These are phyloP conservation scores for Rostratula benghalensis DNA, from an alignment of 2,113 vertebrate species.

Conservation along the genomic window DNA sequence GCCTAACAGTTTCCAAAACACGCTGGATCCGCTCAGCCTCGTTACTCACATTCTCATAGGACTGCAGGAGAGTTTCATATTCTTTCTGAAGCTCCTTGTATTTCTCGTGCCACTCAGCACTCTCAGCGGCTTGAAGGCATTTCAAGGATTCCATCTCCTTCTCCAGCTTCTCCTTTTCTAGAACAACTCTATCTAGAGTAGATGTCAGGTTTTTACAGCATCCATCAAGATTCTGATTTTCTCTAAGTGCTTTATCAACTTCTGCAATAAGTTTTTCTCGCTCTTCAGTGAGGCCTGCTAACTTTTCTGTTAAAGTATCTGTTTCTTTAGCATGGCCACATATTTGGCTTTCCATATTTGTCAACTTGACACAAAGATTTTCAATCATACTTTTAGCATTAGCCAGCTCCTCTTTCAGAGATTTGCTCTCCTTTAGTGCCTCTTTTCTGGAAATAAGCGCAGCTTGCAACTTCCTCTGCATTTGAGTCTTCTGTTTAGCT, in stretches of 20 bases:
- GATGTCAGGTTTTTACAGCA: slow-evolving; percentile 90
- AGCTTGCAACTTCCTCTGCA: slow-evolving; percentile 94
- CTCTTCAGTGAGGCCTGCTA: slow-evolving; percentile 75
- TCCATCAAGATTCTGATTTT: slow-evolving; percentile 86
- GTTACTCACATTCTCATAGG: slow-evolving; percentile 93
- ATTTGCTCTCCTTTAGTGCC: slow-evolving; percentile 85
- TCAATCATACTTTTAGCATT: slow-evolving; percentile 64
- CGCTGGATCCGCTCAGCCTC: slow-evolving; percentile 88
- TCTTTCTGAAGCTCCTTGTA: slow-evolving; percentile 86
- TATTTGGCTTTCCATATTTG: slow-evolving; percentile 73
- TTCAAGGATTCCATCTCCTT: slow-evolving; percentile 79
- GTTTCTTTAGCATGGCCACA: slow-evolving; percentile 64
- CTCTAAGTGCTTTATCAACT: slow-evolving; percentile 80
- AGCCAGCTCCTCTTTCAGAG: slow-evolving; percentile 82
- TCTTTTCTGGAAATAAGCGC: slow-evolving; percentile 96
- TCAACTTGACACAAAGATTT: slow-evolving; percentile 74
- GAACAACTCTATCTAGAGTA: slow-evolving; percentile 79
- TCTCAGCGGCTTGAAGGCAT: slow-evolving; percentile 70
- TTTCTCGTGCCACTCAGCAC: slow-evolving; percentile 84
- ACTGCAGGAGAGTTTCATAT: slow-evolving; percentile 92
- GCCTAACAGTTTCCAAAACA: slow-evolving; percentile 84
- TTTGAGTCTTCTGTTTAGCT: slow-evolving; percentile 79
- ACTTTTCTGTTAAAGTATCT: slow-evolving; percentile 63
- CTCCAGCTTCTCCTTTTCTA: slow-evolving; percentile 82
- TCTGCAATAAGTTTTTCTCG: slow-evolving; percentile 82